A percentile compares a stretch with the other conserved stretches of the same genome.
Evolutionary conservation across 2,113 vertebrate species (phyloP).

Genomic region (Patagioenas fasciata): DNA sequence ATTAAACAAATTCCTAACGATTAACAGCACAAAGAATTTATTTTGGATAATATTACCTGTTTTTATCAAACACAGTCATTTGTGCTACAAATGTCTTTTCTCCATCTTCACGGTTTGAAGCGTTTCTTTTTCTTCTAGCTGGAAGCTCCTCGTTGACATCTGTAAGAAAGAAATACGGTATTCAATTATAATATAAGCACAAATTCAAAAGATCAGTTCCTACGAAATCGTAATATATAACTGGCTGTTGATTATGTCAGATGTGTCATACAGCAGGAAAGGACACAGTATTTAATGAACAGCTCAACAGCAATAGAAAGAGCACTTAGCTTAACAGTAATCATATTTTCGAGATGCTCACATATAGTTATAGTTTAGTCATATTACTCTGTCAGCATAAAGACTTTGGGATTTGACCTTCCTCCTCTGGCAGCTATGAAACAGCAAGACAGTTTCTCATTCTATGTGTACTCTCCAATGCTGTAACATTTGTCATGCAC

Average conservation of each 20-base stretch:
- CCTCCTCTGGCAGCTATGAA: neutral
- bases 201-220: neutral
- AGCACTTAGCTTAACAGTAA: neutral
- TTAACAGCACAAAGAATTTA: neutral
- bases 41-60: constrained; percentile 81
- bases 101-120: constrained; percentile 89
- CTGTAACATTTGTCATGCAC: neutral
- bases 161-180: constrained; percentile 61
- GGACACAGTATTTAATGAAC: neutral
- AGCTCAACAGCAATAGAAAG: neutral
- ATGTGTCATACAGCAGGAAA: neutral
- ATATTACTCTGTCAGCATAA: neutral
- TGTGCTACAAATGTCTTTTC: constrained; percentile 93
- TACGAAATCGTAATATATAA: neutral
- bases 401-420: neutral
- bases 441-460: neutral
- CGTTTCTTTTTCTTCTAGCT: constrained; percentile 89
- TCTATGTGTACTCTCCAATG: neutral
- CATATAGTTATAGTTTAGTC: neutral
- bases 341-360: neutral
- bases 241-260: neutral
- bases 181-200: neutral
- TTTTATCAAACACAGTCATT: constrained; percentile 99
- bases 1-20: neutral
- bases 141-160: constrained; percentile 92